These are phyloP conservation scores for Porites evermanni DNA, from an alignment of 92 coral and sea anemone species.

Conservation along the genomic window DNA sequence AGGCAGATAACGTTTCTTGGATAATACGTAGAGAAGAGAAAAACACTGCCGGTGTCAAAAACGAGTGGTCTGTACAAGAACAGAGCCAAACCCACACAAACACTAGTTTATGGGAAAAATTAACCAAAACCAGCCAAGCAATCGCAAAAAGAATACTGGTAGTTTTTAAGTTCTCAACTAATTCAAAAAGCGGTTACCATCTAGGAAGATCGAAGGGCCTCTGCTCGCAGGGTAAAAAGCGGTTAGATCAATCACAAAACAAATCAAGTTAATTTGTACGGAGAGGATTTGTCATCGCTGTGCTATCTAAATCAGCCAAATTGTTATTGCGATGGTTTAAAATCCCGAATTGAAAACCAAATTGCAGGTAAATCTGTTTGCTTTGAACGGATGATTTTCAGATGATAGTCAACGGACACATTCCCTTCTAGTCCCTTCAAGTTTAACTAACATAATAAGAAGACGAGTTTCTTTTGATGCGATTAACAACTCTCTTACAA, in stretches of 20 bases:
- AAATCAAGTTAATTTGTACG: background rate
- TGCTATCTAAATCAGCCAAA: background rate
- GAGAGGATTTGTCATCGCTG: background rate
- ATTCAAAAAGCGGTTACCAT: no score
- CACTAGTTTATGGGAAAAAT: background rate
- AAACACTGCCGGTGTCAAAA: background rate
- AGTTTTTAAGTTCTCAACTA: no score
- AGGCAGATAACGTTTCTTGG: no score
- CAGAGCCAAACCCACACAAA: no score
- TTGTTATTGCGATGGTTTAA: conserved; percentile 1
- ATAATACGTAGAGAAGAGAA: background rate
- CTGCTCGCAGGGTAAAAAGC: no score
- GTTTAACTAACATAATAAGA: conserved; percentile 8
- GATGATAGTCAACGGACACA: background rate
- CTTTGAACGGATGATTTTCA: background rate
- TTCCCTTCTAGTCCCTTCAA: background rate
- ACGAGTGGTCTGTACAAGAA: no score
- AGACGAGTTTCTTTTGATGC: conserved; percentile 6
- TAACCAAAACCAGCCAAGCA: no score
- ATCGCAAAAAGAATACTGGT: no score
- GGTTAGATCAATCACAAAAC: background rate
- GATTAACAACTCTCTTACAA: conserved; percentile 22
- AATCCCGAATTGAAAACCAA: background rate
- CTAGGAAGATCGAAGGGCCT: no score
- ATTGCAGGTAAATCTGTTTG: conserved; percentile 1